A percentile compares a stretch with the other conserved stretches of the same genome.
Evolutionary conservation across 2,888 invertebrate species (phyloP).

Genomic region (Cataglyphis livida): DNA sequence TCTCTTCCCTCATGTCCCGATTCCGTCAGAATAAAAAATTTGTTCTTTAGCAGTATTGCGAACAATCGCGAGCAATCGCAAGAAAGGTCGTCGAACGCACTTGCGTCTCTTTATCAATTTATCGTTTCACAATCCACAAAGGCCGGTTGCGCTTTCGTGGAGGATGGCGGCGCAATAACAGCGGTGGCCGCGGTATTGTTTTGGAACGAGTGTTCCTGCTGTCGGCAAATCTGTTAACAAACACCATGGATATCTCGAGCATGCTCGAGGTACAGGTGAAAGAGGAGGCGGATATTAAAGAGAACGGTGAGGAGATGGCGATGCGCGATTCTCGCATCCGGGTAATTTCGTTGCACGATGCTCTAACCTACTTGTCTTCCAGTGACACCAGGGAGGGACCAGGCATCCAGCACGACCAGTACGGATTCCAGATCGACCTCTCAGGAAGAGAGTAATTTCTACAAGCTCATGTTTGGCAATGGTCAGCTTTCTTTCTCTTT

Average conservation of each 20-base stretch:
- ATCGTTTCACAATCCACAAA: neutral
- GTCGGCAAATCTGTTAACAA: neutral
- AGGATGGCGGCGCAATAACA: conserved; percentile 75
- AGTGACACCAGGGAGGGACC: conserved; percentile 71
- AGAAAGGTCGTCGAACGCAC: neutral
- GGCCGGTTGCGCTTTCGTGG: conserved; percentile 39
- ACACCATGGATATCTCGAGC: conserved; percentile 82
- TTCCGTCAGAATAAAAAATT: neutral
- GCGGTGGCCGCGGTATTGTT: conserved; percentile 67
- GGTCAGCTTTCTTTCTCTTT: conserved; percentile 72
- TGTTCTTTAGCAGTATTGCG: neutral
- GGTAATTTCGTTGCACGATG: neutral
- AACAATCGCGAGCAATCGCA: too few relatives aligned
- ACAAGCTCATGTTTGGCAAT: conserved; percentile 79
- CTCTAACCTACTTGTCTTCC: conserved; percentile 65
- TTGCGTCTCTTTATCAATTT: neutral
- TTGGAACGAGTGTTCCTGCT: conserved; percentile 66
- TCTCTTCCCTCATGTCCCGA: neutral
- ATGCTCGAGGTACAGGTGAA: conserved; percentile 84
- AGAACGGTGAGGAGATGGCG: conserved; percentile 75
- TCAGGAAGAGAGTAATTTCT: conserved; percentile 79
- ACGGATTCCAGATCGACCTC: conserved; percentile 59
- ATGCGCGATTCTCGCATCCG: neutral
- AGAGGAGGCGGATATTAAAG: conserved; percentile 77
- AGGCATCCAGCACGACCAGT: conserved; percentile 43